Conservation (phyloP, 2,113 vertebrate species). For the Okapia johnstoni region DNA sequence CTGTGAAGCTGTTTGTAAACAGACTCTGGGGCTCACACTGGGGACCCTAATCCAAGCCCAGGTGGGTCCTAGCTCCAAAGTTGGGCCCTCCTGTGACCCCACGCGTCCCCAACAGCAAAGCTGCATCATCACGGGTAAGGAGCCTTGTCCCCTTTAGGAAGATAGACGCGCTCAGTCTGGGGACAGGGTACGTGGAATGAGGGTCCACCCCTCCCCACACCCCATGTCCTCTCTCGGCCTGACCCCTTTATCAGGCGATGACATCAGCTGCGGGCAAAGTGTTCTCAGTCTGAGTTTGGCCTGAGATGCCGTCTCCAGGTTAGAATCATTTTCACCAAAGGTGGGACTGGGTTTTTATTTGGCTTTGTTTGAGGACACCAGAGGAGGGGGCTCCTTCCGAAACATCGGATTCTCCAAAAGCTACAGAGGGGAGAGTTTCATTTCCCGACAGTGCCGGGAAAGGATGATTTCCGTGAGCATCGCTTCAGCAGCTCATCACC, state of each 20-base stretch:
- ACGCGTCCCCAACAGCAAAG: neutral
- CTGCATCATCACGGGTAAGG: accelerated
- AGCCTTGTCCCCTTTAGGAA: neutral
- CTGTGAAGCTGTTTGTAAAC: neutral
- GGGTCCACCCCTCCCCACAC: accelerated
- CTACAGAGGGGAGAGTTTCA: neutral
- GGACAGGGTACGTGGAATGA: accelerated
- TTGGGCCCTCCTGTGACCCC: no score
- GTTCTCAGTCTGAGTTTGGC: accelerated
- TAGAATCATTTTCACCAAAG: neutral
- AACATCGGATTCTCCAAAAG: neutral
- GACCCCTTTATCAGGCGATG: accelerated
- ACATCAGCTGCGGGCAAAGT: accelerated
- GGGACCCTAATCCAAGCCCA: neutral
- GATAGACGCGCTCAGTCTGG: accelerated
- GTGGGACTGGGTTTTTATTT: neutral
- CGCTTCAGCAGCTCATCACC: accelerated
- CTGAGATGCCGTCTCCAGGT: neutral
- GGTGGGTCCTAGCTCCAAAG: neutral
- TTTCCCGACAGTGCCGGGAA: neutral
- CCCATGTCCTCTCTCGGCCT: neutral
- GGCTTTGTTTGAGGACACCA: neutral
- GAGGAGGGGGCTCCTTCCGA: neutral
- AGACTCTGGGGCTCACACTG: neutral
- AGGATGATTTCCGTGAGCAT: neutral